Evolutionary conservation across 2,888 invertebrate species (phyloP).

Genomic region (Acanthoscelides obtectus): DNA sequence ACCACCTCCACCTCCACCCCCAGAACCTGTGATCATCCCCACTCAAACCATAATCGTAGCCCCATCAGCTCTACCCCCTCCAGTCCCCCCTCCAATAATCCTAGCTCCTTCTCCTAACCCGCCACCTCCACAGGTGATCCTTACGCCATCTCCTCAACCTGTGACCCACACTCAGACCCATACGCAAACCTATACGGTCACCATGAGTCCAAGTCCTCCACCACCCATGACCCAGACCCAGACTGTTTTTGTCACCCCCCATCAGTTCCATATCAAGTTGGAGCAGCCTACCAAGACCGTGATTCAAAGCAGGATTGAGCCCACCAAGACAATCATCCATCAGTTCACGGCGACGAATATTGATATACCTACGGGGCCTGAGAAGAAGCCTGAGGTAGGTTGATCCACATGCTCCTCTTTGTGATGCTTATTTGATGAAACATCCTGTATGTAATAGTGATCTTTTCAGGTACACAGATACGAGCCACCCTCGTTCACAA

Average conservation of each 20-base stretch:
- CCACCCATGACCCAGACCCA: background rate
- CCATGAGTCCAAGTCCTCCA: background rate
- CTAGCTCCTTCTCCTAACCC: background rate
- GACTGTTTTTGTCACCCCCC: background rate
- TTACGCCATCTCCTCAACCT: background rate
- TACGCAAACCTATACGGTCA: background rate
- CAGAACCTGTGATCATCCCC: background rate
- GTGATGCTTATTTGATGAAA: too few species aligned
- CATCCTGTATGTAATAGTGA: background rate
- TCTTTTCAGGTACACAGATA: background rate
- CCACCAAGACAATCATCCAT: conserved; percentile 37
- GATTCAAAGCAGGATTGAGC: conserved; percentile 8
- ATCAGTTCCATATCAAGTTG: background rate
- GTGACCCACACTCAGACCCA: background rate
- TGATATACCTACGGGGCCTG: conserved; percentile 38
- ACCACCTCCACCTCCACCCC: background rate
- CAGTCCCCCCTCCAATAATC: background rate
- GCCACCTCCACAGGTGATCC: background rate
- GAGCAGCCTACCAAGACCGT: background rate
- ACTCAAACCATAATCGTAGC: background rate
- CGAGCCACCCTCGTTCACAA: background rate
- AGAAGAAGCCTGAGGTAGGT: background rate
- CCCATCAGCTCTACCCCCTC: background rate
- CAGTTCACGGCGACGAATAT: conserved; percentile 42
- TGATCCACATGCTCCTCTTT: too few species aligned